These are phyloP conservation scores for Anser brachyrhynchus DNA, from an alignment of 2,113 vertebrate species.

Conservation along the genomic window DNA sequence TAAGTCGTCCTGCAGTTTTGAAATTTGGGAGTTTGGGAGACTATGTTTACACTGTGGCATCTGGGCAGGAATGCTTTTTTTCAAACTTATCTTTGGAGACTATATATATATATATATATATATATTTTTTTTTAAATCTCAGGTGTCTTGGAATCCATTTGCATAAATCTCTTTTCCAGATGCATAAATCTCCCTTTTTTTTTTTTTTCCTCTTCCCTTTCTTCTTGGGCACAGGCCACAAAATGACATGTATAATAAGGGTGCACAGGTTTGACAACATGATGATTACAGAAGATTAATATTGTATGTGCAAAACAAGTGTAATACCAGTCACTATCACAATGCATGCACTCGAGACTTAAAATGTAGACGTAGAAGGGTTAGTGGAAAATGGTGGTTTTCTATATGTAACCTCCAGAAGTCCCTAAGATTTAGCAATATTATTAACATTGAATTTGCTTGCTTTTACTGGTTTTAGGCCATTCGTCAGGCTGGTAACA, in stretches of 20 bases:
- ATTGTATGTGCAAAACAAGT: too few relatives aligned
- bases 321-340: too few relatives aligned
- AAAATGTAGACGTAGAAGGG: neutral
- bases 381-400: neutral
- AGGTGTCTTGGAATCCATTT: neutral
- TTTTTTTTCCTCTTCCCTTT: neutral
- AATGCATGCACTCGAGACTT: neutral
- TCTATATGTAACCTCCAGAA: neutral
- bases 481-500: neutral
- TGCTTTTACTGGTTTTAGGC: neutral
- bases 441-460: neutral
- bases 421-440: too few relatives aligned
- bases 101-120: too few relatives aligned
- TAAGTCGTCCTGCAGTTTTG: neutral
- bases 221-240: neutral
- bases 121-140: neutral
- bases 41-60: neutral
- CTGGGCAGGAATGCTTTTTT: neutral
- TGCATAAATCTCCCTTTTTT: too few relatives aligned
- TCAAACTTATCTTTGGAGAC: neutral
- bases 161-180: neutral
- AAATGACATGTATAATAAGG: neutral
- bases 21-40: neutral
- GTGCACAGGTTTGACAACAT: neutral
- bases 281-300: neutral